These are phyloP conservation scores for Plebejus argus DNA, from an alignment of 2,888 invertebrate species.

Conservation along the genomic window DNA sequence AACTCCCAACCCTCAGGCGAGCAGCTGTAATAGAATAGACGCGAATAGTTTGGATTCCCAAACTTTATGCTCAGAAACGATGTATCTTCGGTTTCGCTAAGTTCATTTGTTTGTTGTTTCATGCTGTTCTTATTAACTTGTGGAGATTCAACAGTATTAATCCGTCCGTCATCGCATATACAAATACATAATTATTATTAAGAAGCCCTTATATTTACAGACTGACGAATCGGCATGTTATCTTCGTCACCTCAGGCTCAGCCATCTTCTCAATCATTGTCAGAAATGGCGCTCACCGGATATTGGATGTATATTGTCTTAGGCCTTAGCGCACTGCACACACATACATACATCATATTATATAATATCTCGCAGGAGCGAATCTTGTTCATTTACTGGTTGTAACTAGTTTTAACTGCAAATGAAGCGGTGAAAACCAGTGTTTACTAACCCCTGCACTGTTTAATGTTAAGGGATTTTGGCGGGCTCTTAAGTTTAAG, in stretches of 20 bases:
- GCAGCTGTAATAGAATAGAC: slow-evolving; percentile 23
- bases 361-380: background rate
- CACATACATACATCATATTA: background rate
- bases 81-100: slow-evolving; percentile 10
- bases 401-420: background rate
- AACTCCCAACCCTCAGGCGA: slow-evolving; percentile 10
- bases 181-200: too few relatives aligned
- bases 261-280: slow-evolving; percentile 12
- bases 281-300: background rate
- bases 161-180: too few relatives aligned
- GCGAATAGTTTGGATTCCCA: slow-evolving; percentile 5
- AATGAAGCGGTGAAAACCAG: background rate
- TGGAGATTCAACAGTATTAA: too few relatives aligned
- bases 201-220: too few relatives aligned
- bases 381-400: background rate
- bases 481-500: too few relatives aligned
- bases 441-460: background rate
- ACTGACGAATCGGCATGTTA: slow-evolving; percentile 27
- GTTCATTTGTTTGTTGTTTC: slow-evolving; percentile 1
- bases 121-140: background rate
- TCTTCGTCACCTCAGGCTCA: slow-evolving; percentile 6
- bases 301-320: background rate
- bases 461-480: background rate
- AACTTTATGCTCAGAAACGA: slow-evolving; percentile 9
- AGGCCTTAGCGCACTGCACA: too few relatives aligned